Evolutionary conservation across 2,888 invertebrate genomes (phyloP), one percentile per base, ranked within the genome.

Genomic region (Operophtera brumata): DNA sequence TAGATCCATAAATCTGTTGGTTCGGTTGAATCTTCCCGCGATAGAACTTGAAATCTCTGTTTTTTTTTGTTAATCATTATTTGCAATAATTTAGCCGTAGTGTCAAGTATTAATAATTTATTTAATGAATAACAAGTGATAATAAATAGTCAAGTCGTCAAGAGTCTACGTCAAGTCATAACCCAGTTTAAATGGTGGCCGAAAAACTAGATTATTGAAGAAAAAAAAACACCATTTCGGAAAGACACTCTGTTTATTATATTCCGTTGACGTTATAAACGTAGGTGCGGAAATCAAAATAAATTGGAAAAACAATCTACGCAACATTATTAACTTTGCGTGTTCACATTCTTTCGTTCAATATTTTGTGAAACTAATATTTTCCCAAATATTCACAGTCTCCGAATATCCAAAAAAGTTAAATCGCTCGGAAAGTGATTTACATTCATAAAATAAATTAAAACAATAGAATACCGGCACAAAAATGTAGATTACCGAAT

Each of bases 371-470:
- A 14, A 45, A 34, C 36, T 42, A 44, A 35, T 46, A 54, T 41
- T 47, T 49, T 34, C 32, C 48, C 45, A 52, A 57, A 57, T 57
- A 52, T 52, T 51, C 51, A 50, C 49, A 44, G 26, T 36, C 26
- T 45, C 52, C 25, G 34, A 47, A 48, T 52, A 52, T 48, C 37
- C 41, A 45, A 28, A 52, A n/a, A 52, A 45, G 48, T 36, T 48
- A 30, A 48, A 53, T 52, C 42, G 57, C 37, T 46, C 25, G 57
- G 41, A 52, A 57, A 57, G 52, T 57, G 44, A 52, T 57, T 52
- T 52, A 57, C 41, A 57, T 56, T 57, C 56, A 41, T 52, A 53
- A 48, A 57, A 46, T 52, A 52, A 37, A 49, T 57, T 57, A 35
- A 46, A 49, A 46, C 48, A 45, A 49, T n/a, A 11, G 39, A 41